These are phyloP conservation scores for Psammodynastes pulverulentus DNA, from an alignment of 2,113 vertebrate genomes.

Conservation along the genomic window DNA sequence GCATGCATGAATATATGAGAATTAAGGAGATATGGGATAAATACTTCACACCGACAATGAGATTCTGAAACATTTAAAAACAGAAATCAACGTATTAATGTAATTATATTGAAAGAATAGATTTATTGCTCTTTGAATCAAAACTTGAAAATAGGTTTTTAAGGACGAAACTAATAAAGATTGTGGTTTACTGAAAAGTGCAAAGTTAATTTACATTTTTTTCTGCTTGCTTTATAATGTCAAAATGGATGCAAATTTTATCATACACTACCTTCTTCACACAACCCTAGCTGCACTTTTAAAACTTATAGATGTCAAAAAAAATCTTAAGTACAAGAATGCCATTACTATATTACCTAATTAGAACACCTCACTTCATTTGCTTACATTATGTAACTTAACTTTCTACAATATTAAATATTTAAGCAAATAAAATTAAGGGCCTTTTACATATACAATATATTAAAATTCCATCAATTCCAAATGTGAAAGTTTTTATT, in stretches of 20 bases:
- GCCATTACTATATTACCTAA: not conserved
- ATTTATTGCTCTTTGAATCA: conserved; percentile 56
- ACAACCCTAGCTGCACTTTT: not conserved
- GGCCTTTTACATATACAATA: not conserved
- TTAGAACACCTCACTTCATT: not conserved
- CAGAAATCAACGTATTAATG: conserved; percentile 38
- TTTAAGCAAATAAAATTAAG: not conserved
- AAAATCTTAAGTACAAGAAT: not conserved
- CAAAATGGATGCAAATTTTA: not conserved
- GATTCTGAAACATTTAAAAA: not conserved
- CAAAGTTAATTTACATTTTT: conserved; percentile 26
- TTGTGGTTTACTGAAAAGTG: conserved; percentile 14
- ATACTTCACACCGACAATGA: conserved; percentile 30
- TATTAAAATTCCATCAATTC: not conserved
- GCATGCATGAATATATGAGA: not conserved
- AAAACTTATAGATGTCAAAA: not conserved
- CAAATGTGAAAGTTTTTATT: not conserved
- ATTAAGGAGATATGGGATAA: not conserved
- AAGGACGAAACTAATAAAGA: not conserved
- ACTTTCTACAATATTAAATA: not conserved
- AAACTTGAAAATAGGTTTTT: conserved; percentile 36
- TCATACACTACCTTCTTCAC: not conserved
- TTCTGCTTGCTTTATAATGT: not conserved
- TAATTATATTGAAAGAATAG: conserved; percentile 22
- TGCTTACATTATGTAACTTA: not conserved